These are phyloP conservation scores for Drosophila planitibia DNA, from an alignment of 2,888 invertebrate genomes.

Conservation along the genomic window DNA sequence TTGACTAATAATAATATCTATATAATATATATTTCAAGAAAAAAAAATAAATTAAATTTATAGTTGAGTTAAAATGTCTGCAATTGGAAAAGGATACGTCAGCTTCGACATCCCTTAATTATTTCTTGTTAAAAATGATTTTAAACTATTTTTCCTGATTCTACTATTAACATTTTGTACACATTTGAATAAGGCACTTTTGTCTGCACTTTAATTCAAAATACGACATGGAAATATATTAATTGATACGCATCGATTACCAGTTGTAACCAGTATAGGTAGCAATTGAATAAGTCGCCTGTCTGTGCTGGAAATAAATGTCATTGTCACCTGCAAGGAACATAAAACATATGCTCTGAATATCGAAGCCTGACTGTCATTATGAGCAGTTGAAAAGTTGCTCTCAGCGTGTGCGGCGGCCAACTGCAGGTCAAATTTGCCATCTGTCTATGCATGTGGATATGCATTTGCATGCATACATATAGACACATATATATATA, in stretches of 20 bases:
- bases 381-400: background rate
- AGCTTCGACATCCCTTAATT: background rate
- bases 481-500: conserved; percentile 1
- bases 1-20: background rate
- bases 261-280: rapidly evolving
- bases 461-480: background rate
- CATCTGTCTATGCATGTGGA: background rate
- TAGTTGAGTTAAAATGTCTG: background rate
- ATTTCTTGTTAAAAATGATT: background rate
- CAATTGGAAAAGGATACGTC: background rate
- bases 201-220: background rate
- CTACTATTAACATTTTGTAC: no score
- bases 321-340: background rate
- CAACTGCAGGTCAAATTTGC: conserved; percentile 2
- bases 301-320: background rate
- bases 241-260: background rate
- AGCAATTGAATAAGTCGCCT: background rate
- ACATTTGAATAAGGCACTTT: background rate
- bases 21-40: background rate
- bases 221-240: background rate
- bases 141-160: background rate
- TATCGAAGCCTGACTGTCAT: background rate
- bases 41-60: background rate
- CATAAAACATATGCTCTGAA: background rate
- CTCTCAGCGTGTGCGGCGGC: background rate